Conservation (phyloP, 2,888 invertebrate species). For the Priocnemis perturbator region DNA sequence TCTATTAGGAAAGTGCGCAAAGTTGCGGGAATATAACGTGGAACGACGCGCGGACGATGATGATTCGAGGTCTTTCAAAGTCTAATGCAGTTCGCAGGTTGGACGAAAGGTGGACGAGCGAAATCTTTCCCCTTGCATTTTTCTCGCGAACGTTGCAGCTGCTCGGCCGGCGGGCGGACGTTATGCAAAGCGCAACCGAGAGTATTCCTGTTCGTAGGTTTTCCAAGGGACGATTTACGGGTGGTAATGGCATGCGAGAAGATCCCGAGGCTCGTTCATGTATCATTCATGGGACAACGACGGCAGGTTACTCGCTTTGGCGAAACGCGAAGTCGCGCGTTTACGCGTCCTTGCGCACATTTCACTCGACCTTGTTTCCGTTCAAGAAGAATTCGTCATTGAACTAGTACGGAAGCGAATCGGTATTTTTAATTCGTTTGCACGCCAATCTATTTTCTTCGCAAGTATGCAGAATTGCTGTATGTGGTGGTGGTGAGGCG, state of each 20-base stretch:
- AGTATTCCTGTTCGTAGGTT: slow-evolving; percentile 49
- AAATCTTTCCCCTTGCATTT: slow-evolving; percentile 15
- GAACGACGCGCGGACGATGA: too few relatives aligned
- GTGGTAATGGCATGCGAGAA: slow-evolving; percentile 50
- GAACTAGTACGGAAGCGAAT: too few relatives aligned
- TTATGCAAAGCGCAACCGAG: slow-evolving; percentile 45
- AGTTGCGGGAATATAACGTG: too few relatives aligned
- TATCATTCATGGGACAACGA: slow-evolving; percentile 61
- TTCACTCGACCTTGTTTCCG: slow-evolving; percentile 1
- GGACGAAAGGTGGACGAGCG: background rate
- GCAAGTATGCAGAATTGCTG: too few relatives aligned
- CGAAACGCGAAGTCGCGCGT: slow-evolving; percentile 34
- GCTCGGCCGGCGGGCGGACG: slow-evolving; percentile 23
- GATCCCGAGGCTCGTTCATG: slow-evolving; percentile 54
- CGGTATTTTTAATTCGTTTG: too few relatives aligned
- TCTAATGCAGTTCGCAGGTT: too few relatives aligned
- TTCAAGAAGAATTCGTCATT: background rate
- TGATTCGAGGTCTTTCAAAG: too few relatives aligned
- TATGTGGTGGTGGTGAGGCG: background rate
- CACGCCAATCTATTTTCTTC: too few relatives aligned
- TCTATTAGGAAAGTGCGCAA: too few relatives aligned
- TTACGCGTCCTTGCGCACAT: slow-evolving; percentile 25
- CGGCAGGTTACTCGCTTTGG: slow-evolving; percentile 41
- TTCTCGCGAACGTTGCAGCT: background rate
- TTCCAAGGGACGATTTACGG: slow-evolving; percentile 50